A percentile compares a stretch with the other conserved stretches of the same genome.
Conservation (phyloP, 2,113 vertebrate genomes). For the Brienomyrus brachyistius region DNA sequence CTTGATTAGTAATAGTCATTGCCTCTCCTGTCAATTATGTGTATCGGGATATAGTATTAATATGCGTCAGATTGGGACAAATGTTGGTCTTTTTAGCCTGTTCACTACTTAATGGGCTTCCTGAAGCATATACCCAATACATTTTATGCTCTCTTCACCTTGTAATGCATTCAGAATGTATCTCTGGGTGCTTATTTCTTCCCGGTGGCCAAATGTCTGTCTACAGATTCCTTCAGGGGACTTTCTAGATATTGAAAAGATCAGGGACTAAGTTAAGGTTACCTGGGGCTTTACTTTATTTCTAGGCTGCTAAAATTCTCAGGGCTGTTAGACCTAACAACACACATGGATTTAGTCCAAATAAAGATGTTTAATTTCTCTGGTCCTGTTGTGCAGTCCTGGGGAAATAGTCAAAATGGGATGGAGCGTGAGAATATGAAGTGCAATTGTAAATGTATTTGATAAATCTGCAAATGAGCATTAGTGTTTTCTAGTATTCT, state of each 20-base stretch:
- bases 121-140: neutral
- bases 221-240: neutral
- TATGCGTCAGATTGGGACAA: neutral
- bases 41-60: neutral
- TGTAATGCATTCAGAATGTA: neutral
- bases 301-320: too few species aligned
- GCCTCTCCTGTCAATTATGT: neutral
- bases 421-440: neutral
- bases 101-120: neutral
- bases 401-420: neutral
- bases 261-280: neutral
- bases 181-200: neutral
- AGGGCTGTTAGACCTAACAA: too few species aligned
- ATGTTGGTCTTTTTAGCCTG: neutral
- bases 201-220: neutral
- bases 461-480: neutral
- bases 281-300: too few species aligned
- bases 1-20: neutral
- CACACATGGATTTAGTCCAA: neutral
- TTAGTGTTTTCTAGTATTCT: neutral
- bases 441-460: neutral
- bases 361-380: neutral
- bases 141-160: neutral
- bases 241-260: too few species aligned
- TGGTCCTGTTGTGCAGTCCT: neutral